Conservation (phyloP, 2,113 vertebrate species). For the Vireo altiloquus region DNA sequence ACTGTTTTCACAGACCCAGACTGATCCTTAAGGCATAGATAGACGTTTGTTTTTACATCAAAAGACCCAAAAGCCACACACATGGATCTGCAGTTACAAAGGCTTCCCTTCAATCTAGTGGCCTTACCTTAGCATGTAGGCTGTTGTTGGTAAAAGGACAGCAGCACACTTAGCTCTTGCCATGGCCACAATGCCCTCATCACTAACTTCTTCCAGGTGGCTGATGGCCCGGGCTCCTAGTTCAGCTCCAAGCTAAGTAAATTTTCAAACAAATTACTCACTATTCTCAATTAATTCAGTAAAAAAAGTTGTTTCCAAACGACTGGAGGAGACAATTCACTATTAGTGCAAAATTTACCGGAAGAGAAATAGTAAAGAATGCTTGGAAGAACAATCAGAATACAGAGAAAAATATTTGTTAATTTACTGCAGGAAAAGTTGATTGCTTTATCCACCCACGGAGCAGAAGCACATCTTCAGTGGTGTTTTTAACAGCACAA, state of each 20-base stretch:
- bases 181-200: constrained; percentile 88
- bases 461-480: not conserved
- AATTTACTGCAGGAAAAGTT: not conserved
- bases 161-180: constrained; percentile 81
- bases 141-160: constrained; percentile 91
- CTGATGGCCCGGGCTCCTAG: constrained; percentile 89
- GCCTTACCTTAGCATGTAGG: constrained; percentile 90
- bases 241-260: constrained; percentile 85
- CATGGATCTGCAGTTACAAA: not conserved
- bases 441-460: not conserved
- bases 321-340: not conserved
- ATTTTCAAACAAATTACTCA: not conserved
- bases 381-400: not conserved
- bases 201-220: constrained; percentile 92
- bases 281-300: not conserved
- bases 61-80: not conserved
- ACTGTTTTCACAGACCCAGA: not conserved
- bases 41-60: not conserved
- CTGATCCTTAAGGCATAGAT: not conserved
- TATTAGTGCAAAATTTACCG: not conserved
- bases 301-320: not conserved
- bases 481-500: not conserved
- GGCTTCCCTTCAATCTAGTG: not conserved
- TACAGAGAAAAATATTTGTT: not conserved
- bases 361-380: not conserved